A percentile compares a stretch with the other conserved stretches of the same genome.
Conservation (phyloP, 2,888 invertebrate genomes). For the Caenorhabditis sulstoni region DNA sequence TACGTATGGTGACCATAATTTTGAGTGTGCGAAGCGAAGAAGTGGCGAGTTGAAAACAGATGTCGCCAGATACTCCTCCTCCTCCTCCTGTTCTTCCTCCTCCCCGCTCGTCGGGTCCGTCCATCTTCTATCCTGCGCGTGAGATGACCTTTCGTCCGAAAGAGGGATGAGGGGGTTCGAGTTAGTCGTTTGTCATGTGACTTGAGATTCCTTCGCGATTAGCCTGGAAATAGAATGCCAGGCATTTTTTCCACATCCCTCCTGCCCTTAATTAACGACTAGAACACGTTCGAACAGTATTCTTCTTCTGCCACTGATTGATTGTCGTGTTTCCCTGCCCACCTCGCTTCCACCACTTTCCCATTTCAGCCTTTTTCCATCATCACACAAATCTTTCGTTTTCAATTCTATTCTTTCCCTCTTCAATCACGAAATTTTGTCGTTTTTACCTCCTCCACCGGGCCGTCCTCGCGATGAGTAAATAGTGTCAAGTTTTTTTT, state of each 20-base stretch:
- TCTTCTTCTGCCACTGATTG: conserved; percentile 10
- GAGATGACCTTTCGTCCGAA: conserved; percentile 5
- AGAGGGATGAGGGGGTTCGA: conserved; percentile 1
- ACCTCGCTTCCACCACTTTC: conserved; percentile 8
- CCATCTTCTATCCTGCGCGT: background rate
- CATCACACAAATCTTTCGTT: conserved; percentile 29
- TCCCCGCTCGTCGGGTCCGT: background rate
- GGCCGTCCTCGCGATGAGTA: conserved; percentile 17
- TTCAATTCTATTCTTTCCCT: conserved; percentile 7
- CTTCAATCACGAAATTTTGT: conserved; percentile 38
- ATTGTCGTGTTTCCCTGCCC: conserved; percentile 29
- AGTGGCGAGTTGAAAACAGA: conserved; percentile 24
- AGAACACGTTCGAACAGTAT: conserved; percentile 21
- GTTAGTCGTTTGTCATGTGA: conserved; percentile 15
- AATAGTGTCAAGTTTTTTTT: conserved; percentile 57
- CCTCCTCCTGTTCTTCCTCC: background rate
- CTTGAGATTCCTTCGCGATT: background rate
- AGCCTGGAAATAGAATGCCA: background rate
- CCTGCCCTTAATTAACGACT: conserved; percentile 27
- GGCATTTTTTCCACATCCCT: background rate
- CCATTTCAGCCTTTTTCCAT: conserved; percentile 31
- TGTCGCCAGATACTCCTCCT: conserved; percentile 40
- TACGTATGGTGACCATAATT: conserved; percentile 27
- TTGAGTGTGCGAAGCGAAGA: conserved; percentile 13
- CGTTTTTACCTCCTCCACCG: conserved; percentile 19